Percentiles rank a stretch among this genome's conserved stretches.
Conservation (phyloP, 2,113 vertebrate species). For the Heliornis fulica region DNA sequence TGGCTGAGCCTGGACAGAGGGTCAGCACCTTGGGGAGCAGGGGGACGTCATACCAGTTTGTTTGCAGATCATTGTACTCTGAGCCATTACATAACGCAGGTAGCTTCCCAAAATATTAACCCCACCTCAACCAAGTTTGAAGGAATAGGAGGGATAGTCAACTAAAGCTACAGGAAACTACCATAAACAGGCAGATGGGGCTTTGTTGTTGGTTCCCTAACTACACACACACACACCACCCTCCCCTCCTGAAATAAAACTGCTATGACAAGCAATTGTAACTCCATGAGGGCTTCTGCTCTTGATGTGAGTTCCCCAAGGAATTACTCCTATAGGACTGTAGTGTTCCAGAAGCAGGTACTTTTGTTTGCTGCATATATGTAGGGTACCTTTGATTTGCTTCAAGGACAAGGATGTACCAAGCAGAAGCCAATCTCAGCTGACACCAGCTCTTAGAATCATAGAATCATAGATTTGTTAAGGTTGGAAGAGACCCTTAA, state of each 20-base stretch:
- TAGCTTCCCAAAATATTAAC: neutral
- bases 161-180: neutral
- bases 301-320: fast-evolving
- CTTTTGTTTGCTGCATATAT: neutral
- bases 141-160: neutral
- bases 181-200: neutral
- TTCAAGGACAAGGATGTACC: neutral
- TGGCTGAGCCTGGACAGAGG: neutral
- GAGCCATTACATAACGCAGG: neutral
- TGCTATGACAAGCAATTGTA: neutral
- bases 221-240: too few species aligned
- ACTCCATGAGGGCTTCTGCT: neutral
- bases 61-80: constrained; percentile 12
- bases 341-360: neutral
- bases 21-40: neutral
- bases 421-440: neutral
- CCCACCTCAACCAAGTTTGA: neutral
- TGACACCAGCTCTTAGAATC: too few species aligned
- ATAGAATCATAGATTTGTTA: too few species aligned
- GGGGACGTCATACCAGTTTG: neutral
- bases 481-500: too few species aligned
- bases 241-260: neutral
- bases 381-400: neutral
- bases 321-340: neutral
- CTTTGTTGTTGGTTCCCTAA: neutral